Percentiles rank a stretch among this genome's conserved stretches.
Evolutionary conservation across 2,113 vertebrate species (phyloP).

Genomic region (Oxygymnocypris stewartii): DNA sequence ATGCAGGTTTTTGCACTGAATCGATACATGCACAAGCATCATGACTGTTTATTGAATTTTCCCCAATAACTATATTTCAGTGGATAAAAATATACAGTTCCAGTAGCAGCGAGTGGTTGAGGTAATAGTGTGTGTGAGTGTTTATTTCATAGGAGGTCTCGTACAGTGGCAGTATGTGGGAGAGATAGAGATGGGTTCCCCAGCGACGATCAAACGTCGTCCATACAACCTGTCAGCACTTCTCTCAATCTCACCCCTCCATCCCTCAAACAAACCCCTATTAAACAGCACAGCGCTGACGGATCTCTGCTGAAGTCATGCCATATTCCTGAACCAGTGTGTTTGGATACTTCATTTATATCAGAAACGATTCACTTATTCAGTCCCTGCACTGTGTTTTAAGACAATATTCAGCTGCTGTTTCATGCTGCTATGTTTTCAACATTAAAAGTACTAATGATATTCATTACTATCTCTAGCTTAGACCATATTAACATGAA

Average conservation of each 20-base stretch:
- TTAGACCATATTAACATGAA: no score
- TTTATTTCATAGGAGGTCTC: neutral
- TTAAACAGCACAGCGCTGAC: neutral
- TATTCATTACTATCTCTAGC: no score
- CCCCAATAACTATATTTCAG: neutral
- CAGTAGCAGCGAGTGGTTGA: no score
- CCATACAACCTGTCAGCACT: neutral
- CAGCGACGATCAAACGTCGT: neutral
- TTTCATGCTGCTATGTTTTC: neutral
- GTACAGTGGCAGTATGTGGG: neutral
- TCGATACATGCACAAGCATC: neutral
- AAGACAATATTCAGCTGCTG: neutral
- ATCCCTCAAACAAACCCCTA: neutral
- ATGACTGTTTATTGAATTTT: neutral
- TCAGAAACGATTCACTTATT: neutral
- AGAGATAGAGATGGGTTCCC: neutral
- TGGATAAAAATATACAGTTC: neutral
- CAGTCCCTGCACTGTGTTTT: neutral
- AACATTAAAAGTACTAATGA: neutral
- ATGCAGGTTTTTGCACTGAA: neutral
- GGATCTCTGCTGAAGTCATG: neutral
- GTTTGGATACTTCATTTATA: no score
- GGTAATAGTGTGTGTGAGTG: neutral
- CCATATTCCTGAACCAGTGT: no score
- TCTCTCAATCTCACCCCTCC: neutral